phyloP scores from a whole-genome alignment of 2,888 invertebrate genomes.

The Cyaniris semiargus region DNA sequence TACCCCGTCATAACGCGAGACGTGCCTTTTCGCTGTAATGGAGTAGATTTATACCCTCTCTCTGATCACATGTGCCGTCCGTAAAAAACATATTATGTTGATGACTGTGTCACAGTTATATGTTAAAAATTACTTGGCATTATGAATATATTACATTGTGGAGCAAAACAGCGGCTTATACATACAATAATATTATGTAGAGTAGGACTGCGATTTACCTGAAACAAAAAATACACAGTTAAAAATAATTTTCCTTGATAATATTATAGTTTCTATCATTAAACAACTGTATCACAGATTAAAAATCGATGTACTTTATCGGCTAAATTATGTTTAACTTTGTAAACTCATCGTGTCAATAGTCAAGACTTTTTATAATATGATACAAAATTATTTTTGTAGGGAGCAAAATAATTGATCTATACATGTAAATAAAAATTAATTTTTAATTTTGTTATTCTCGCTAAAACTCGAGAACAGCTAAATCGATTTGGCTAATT shows the following conservation, averaged over 20 bases:
- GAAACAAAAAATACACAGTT: constrained; percentile 12
- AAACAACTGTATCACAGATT: neutral
- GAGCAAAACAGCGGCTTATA: neutral
- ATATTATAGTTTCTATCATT: neutral
- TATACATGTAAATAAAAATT: no score
- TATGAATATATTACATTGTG: neutral
- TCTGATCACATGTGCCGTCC: constrained; percentile 6
- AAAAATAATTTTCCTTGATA: neutral
- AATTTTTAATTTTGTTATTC: no score
- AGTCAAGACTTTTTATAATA: no score
- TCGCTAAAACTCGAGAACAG: no score
- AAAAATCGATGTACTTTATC: neutral
- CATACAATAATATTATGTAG: no score
- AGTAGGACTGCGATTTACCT: neutral
- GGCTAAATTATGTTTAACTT: no score
- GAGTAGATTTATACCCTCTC: constrained; percentile 1
- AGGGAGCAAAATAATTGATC: no score
- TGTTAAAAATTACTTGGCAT: neutral
- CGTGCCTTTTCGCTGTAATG: neutral
- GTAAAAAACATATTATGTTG: constrained; percentile 19
- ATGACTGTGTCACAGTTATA: neutral
- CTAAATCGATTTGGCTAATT: no score
- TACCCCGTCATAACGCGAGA: neutral
- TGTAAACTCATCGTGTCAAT: no score
- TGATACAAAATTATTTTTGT: no score